Conservation (phyloP, 2,888 invertebrate genomes). For the Lithophane socia region DNA sequence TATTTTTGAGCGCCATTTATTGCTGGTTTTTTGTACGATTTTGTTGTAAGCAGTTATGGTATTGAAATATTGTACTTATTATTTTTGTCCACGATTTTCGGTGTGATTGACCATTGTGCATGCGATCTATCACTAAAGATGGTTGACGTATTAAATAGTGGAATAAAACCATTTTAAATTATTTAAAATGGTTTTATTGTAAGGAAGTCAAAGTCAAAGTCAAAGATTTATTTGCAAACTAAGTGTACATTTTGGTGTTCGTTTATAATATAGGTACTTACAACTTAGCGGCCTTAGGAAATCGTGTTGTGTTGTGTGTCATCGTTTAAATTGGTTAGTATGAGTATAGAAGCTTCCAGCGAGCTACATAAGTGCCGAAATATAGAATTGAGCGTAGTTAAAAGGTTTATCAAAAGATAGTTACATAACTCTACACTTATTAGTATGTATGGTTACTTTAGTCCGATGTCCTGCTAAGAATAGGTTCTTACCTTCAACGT, state of each 20-base stretch:
- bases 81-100: conserved; percentile 59
- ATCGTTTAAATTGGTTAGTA: conserved; percentile 22
- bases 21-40: conserved; percentile 71
- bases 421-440: neutral
- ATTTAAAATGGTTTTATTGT: conserved; percentile 16
- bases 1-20: conserved; percentile 73
- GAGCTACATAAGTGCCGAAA: neutral
- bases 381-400: neutral
- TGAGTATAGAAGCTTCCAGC: neutral
- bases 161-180: no score
- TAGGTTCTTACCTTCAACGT: neutral
- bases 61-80: conserved; percentile 64
- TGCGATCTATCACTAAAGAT: conserved; percentile 34
- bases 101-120: conserved; percentile 64
- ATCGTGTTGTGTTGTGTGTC: conserved; percentile 6
- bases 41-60: conserved; percentile 67
- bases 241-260: no score
- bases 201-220: no score
- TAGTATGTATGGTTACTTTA: neutral
- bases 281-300: no score
- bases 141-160: conserved; percentile 36
- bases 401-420: neutral
- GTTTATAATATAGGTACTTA: no score
- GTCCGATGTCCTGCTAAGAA: neutral
- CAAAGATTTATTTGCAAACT: no score